These are phyloP conservation scores for Matsumurasca onukii DNA, from an alignment of 1,140 invertebrate species.

Conservation along the genomic window DNA sequence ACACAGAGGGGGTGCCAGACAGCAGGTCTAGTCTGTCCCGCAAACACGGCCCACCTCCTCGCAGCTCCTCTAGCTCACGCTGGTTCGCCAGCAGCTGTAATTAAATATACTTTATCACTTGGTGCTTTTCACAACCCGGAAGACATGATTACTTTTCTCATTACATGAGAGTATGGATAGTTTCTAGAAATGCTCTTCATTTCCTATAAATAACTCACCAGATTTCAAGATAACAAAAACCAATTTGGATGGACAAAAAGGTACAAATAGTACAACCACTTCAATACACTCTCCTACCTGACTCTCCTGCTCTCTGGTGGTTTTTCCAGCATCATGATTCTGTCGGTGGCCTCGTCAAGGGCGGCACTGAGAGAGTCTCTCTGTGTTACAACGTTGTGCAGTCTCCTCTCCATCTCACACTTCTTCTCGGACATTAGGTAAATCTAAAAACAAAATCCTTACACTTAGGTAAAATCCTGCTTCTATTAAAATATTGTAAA, in stretches of 20 bases:
- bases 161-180: too few species aligned
- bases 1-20: constrained; percentile 38
- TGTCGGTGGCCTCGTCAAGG: constrained; percentile 86
- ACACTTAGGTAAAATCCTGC: too few species aligned
- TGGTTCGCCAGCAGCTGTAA: constrained; percentile 51
- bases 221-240: too few species aligned
- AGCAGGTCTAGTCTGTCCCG: constrained; percentile 50
- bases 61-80: constrained; percentile 60
- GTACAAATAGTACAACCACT: too few species aligned
- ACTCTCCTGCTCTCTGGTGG: constrained; percentile 78
- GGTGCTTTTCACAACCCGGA: too few species aligned
- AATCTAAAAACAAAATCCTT: constrained; percentile 61
- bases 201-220: too few species aligned
- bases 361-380: constrained; percentile 73
- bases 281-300: constrained; percentile 38
- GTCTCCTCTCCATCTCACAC: constrained; percentile 77
- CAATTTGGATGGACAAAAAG: too few species aligned
- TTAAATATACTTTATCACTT: too few species aligned
- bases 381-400: constrained; percentile 71
- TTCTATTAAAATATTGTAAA: too few species aligned
- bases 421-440: constrained; percentile 81
- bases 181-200: too few species aligned
- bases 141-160: too few species aligned
- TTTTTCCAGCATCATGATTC: constrained; percentile 81
- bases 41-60: constrained; percentile 54